Base-by-base conservation (phyloP, 2,113 vertebrate species). In the Sula dactylatra region DNA sequence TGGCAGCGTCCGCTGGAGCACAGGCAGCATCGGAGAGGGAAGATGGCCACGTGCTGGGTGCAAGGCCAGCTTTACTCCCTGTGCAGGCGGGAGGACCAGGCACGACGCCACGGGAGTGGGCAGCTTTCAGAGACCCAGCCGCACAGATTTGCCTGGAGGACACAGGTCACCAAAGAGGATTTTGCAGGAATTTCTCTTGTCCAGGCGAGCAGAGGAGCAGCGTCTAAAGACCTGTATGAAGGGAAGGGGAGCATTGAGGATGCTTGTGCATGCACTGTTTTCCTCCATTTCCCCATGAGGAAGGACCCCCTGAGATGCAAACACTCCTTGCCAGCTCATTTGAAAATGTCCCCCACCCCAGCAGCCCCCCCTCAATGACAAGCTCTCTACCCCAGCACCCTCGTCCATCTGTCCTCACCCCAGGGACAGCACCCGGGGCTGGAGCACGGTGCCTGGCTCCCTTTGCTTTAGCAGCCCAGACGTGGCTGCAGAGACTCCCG, bases 401-500 rank as follows among this genome's bases (percentile, higher is more conserved):
- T 54, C 2, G 0, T 13, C 36, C 54, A 26, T 5, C 44, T 1
- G 0, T 32, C 50, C 59, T 61, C 25, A 13, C 34, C 54, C 64
- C 3, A 13, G 44, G 56, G 14, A 5, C 38, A 26, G 47, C 12
- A 10, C 14, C 32, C 22, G 4, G 11, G 20, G n/a, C 49, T 0
- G 0, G 65, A 82, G 8, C 55, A 16, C 6, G 1, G n/a, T 5
- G 36, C 36, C 10, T 0, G 0, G 10, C 21, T 86, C 32, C n/a
- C 14, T 49, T 55, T 1, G 1, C 26, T 82, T 18, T 32, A 24
- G 2, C 61, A 71, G 74, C 55, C 58, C 56, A 16, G 80, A 19
- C 0, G 3, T 13, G 40, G 44, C 44, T 13, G 4, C 6, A n/a
- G 58, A 12, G 38, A 22, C 5, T 20, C 62, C 16, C 1, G 0